Evolutionary conservation across 2,888 invertebrate genomes (phyloP).

Genomic region (Heliconius aoede): DNA sequence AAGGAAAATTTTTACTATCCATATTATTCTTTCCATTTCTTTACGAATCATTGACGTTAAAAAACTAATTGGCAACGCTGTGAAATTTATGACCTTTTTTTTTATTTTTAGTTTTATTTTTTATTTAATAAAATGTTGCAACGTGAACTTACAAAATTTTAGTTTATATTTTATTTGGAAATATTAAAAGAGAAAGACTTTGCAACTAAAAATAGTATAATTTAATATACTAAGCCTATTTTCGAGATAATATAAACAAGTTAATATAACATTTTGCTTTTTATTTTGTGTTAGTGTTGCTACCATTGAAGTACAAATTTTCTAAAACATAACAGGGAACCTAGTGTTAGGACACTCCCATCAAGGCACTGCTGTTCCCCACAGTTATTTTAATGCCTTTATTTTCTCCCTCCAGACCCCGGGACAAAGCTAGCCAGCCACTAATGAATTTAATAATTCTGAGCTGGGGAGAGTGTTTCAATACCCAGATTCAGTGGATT

Average conservation of each 20-base stretch:
- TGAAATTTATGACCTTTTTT: slow-evolving; percentile 65
- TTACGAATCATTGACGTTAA: slow-evolving; percentile 43
- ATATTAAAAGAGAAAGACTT: slow-evolving; percentile 59
- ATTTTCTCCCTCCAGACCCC: too few relatives aligned
- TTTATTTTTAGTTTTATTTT: slow-evolving; percentile 64
- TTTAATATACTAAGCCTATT: slow-evolving; percentile 79
- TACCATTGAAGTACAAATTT: not conserved
- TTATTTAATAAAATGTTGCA: slow-evolving; percentile 70
- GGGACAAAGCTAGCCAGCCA: too few relatives aligned
- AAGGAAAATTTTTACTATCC: not conserved
- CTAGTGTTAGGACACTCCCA: too few relatives aligned
- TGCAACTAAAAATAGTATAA: slow-evolving; percentile 60
- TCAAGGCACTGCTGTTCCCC: too few relatives aligned
- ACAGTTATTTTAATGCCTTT: too few relatives aligned
- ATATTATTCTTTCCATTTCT: not conserved
- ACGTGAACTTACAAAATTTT: slow-evolving; percentile 58
- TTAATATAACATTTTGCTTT: slow-evolving; percentile 50
- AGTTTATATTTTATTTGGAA: slow-evolving; percentile 30
- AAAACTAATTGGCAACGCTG: slow-evolving; percentile 60
- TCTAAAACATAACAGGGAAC: too few relatives aligned
- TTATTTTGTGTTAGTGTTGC: slow-evolving; percentile 30
- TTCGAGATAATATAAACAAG: slow-evolving; percentile 76
- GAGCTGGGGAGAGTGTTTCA: too few relatives aligned
- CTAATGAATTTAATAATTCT: too few relatives aligned
- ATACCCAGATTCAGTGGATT: too few relatives aligned